Conservation (phyloP, 2,113 vertebrate species). For the Calypte anna region DNA sequence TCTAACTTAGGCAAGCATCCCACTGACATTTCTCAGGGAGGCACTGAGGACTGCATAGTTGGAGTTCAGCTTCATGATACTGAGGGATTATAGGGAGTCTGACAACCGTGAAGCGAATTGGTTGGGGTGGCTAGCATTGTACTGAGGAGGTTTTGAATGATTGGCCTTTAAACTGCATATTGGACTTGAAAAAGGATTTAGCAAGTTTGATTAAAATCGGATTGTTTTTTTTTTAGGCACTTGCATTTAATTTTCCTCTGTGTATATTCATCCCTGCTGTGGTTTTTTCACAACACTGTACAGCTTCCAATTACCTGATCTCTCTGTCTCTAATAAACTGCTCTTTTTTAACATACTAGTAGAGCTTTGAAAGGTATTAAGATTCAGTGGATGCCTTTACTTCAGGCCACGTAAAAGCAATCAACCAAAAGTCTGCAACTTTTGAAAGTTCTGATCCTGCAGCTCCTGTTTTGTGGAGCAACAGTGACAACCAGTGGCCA, state of each 20-base stretch:
- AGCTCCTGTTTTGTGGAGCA: conserved; percentile 63
- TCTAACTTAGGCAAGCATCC: background rate
- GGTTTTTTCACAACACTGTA: background rate
- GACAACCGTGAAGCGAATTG: background rate
- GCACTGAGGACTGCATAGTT: background rate
- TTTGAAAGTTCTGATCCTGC: background rate
- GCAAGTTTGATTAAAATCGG: background rate
- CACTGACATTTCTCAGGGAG: background rate
- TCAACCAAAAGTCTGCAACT: conserved; percentile 15
- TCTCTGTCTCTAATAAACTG: background rate
- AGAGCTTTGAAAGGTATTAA: background rate
- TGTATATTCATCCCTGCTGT: background rate
- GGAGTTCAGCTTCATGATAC: background rate
- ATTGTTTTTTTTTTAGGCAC: background rate
- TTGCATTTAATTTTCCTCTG: background rate
- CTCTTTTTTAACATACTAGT: background rate
- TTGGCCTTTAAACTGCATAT: background rate
- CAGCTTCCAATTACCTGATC: background rate
- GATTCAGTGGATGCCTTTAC: background rate
- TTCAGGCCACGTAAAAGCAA: background rate
- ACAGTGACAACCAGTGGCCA: conserved; percentile 82
- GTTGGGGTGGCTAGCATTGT: background rate
- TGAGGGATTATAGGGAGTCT: background rate
- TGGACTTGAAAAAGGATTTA: background rate
- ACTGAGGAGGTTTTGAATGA: background rate